Evolutionary conservation across 2,113 vertebrate species (phyloP).

Genomic region (Ameiurus melas): DNA sequence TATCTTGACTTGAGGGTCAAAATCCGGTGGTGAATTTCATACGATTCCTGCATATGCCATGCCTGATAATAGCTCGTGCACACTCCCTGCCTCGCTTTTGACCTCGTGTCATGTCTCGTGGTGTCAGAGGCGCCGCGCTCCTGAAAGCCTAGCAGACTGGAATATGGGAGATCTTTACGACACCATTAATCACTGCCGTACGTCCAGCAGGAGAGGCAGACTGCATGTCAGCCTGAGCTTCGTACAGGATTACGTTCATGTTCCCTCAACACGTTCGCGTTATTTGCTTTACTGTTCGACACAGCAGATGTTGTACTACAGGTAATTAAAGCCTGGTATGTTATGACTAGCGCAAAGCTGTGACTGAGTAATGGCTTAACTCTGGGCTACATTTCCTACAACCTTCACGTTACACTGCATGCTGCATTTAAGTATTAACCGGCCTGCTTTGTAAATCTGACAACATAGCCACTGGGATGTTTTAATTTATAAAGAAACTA

Average conservation of each 20-base stretch:
- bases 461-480: neutral
- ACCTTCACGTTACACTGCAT: constrained; percentile 7
- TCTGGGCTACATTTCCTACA: constrained; percentile 6
- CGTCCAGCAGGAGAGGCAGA: constrained; percentile 19
- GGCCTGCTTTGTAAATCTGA: neutral
- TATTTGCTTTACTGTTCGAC: neutral
- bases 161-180: constrained; percentile 56
- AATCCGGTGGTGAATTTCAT: neutral
- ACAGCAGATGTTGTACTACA: constrained; percentile 22
- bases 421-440: neutral
- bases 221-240: constrained; percentile 19
- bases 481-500: neutral
- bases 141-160: constrained; percentile 24
- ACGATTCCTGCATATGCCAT: neutral
- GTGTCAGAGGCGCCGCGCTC: constrained; percentile 25
- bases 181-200: constrained; percentile 57
- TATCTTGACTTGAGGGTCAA: neutral
- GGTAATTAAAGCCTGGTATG: constrained; percentile 36
- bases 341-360: constrained; percentile 3
- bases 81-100: constrained; percentile 1
- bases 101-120: constrained; percentile 26
- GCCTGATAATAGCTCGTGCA: constrained; percentile 37
- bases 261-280: neutral
- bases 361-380: constrained; percentile 26
- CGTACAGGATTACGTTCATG: constrained; percentile 22